Percentiles rank a stretch among this genome's conserved stretches.
Evolutionary conservation across 2,888 invertebrate genomes (phyloP).

Genomic region (Anthrax anthrax): DNA sequence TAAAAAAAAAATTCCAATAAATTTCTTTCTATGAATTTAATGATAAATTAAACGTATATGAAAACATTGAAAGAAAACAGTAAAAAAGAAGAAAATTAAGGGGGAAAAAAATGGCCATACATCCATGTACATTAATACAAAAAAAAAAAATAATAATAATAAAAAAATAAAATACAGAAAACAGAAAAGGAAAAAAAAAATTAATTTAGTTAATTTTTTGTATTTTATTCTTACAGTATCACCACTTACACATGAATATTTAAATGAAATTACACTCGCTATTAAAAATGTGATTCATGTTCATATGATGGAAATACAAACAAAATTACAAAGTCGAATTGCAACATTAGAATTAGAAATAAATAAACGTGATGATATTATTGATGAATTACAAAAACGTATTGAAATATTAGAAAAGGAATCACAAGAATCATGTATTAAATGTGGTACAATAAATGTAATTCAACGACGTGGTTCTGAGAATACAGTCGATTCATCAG

Average conservation of each 20-base stretch:
- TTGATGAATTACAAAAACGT: conserved; percentile 57
- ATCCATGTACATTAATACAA: too few relatives aligned
- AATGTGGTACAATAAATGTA: background rate
- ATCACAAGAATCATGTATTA: conserved; percentile 8
- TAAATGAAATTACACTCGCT: conserved; percentile 62
- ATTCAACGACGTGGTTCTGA: background rate
- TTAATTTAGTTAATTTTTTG: background rate
- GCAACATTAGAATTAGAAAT: conserved; percentile 66
- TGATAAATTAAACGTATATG: too few relatives aligned
- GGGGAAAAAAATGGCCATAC: too few relatives aligned
- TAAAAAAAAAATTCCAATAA: too few relatives aligned
- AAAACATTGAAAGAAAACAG: too few relatives aligned
- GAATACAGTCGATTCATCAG: conserved; percentile 18
- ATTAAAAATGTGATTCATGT: conserved; percentile 71
- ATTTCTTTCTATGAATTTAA: too few relatives aligned
- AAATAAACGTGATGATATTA: conserved; percentile 65
- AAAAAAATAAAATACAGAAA: too few relatives aligned
- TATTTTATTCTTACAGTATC: conserved; percentile 35
- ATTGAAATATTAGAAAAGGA: conserved; percentile 49
- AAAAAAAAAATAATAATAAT: too few relatives aligned
- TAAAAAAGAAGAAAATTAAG: too few relatives aligned
- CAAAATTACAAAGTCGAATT: conserved; percentile 57
- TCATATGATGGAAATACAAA: conserved; percentile 54
- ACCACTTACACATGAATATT: conserved; percentile 63
- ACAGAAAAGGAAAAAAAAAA: too few relatives aligned